Base-by-base conservation (phyloP, 1,140 invertebrate species). In the Chionoecetes opilio region DNA sequence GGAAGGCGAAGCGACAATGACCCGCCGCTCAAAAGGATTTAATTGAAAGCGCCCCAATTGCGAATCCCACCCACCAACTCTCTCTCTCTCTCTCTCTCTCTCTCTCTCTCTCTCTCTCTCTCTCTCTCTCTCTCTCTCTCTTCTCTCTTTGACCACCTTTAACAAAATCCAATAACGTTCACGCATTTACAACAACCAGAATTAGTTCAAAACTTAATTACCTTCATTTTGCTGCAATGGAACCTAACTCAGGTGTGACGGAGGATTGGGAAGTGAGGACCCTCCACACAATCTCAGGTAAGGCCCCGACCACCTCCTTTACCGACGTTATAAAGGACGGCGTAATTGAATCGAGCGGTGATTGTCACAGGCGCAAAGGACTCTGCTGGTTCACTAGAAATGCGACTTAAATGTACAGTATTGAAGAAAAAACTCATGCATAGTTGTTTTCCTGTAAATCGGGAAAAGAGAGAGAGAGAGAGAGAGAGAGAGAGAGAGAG, bases 41-140 rank as follows among this genome's bases (percentile, higher is more conserved):
- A 75, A 75, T 75, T 75, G 63, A 75, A 75, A 75, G 63, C n/a
- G 63, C n/a, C n/a, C 63, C 63, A 75, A n/a, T n/a, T 75, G 63
- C n/a, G 63, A 75, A 75, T 75, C 63, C 63, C 63, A 75, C 63
- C 63, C 21, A 26, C 53, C 2, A 2, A 9, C 63, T 5, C 26
- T 6, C 21, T 21, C 11, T 21, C 63, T 75, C 63, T 75, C 63
- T 75, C 63, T 75, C 63, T 75, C 63, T 75, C 63, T 75, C 63
- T 75, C 63, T 75, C 63, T 75, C 63, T 75, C 63, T 75, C 63
- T 75, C 63, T 75, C 63, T 75, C 63, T 75, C 63, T 75, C 63
- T 75, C 63, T 75, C 63, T 75, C 63, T 75, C 63, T 75, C 63
- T 75, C 63, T 75, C 63, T 75, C 63, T 75, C 63, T 75, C 63